Percentiles rank a stretch among this genome's conserved stretches.
phyloP scores from a whole-genome alignment of 1,140 invertebrate species.

The Solen grandis region DNA sequence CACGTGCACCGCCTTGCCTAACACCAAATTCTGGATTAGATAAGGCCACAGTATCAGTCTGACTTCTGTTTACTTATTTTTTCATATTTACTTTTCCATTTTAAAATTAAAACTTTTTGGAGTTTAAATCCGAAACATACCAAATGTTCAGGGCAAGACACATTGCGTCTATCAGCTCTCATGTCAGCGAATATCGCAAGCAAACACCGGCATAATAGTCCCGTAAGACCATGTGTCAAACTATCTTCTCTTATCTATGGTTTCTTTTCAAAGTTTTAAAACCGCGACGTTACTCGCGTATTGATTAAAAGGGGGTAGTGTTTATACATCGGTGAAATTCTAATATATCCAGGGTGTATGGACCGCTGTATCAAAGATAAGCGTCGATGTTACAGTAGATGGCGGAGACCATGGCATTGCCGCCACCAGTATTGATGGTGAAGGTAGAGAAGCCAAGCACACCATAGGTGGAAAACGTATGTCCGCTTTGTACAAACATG shows the following conservation, averaged over 20 bases:
- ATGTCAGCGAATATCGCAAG: slow-evolving; percentile 53
- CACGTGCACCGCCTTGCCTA: too few relatives aligned
- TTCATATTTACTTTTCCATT: slow-evolving; percentile 57
- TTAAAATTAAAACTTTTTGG: slow-evolving; percentile 59
- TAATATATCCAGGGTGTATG: slow-evolving; percentile 27
- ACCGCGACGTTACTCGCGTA: slow-evolving; percentile 32
- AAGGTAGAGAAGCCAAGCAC: slow-evolving; percentile 31
- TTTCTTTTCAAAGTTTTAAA: slow-evolving; percentile 53
- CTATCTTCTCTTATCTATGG: slow-evolving; percentile 50
- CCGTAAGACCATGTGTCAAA: slow-evolving; percentile 53
- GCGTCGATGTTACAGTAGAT: neutral
- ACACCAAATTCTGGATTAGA: neutral
- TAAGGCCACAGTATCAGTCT: neutral
- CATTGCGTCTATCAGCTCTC: slow-evolving; percentile 43
- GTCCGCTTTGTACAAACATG: slow-evolving; percentile 39
- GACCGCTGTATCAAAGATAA: neutral
- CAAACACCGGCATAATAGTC: slow-evolving; percentile 53
- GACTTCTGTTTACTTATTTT: slow-evolving; percentile 3
- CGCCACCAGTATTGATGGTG: neutral
- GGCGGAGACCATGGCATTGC: neutral
- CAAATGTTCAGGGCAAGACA: slow-evolving; percentile 52
- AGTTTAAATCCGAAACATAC: slow-evolving; percentile 52
- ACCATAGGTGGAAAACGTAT: slow-evolving; percentile 42
- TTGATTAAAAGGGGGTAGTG: slow-evolving; percentile 45
- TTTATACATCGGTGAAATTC: slow-evolving; percentile 37